Base-by-base conservation (phyloP, 2,797 vertebrate species). In the Parotocinclus haroldoi region DNA sequence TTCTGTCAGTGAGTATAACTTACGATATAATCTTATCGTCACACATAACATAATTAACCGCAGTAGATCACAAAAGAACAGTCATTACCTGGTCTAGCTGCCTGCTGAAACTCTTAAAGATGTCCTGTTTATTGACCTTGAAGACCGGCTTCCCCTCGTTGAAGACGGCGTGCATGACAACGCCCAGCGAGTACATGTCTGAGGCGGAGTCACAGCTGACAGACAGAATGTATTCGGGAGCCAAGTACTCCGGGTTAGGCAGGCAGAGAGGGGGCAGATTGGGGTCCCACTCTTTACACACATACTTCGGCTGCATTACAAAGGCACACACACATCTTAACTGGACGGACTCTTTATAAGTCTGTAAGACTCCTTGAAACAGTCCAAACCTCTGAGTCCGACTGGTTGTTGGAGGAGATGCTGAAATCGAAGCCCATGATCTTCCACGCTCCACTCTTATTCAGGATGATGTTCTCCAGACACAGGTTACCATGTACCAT, bases 371-470 rank as follows among this genome's bases (percentile, higher is more conserved):
- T 13, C 6, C 12, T 1, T 48, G 6, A 56, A 7, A 19, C 0
- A 51, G 4, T 56, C 10, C 65, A 74, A 85, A 99, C 97, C 91
- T 99, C 95, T 53, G 93, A 86, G 7, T 98, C 95, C 7, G 95
- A 94, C 9, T 95, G 92, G 88, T 99, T 98, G 68, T 76, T 84
- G 12, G 95, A 93, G 3, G 94, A 96, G 82, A 95, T 93, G 81
- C 91, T 95, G 85, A 98, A 99, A 86, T 99, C 97, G 80, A 98
- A 99, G 63, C 96, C 97, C 95, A 96, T 99, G 80, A 99, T 99
- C 89, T 99, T 99, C 97, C 97, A 99, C 14, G 94, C 91, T 71
- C 96, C 97, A 51, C 93, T 99, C 84, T 98, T 99, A 87, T 99
- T 99, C 74, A 99, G 86, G 83, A 99, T 98, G 78, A 99, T 89